A percentile compares a stretch with the other conserved stretches of the same genome.
phyloP scores from a whole-genome alignment of 2,113 vertebrate species.

The Pedetes capensis region DNA sequence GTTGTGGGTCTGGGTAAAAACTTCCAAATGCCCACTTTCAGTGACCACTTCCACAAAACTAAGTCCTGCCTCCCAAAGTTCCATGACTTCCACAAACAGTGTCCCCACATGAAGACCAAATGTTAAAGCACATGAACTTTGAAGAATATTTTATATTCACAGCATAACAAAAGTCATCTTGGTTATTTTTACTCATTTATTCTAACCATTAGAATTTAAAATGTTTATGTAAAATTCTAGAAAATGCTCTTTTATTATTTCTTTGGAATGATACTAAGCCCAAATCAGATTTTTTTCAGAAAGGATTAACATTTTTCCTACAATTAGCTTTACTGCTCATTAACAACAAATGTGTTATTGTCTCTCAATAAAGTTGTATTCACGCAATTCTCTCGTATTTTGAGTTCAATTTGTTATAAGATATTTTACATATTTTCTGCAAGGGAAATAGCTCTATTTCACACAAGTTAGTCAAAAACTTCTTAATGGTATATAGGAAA shows the following conservation, averaged over 20 bases:
- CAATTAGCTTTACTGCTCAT: not conserved
- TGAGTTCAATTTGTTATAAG: not conserved
- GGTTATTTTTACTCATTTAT: slow-evolving; percentile 2
- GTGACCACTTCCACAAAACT: too few relatives aligned
- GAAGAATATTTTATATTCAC: too few relatives aligned
- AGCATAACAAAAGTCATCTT: too few relatives aligned
- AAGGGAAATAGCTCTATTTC: not conserved
- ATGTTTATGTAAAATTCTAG: not conserved
- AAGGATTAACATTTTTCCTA: not conserved
- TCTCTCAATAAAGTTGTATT: not conserved
- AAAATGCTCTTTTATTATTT: not conserved
- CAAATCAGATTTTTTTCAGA: not conserved
- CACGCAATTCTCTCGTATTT: not conserved
- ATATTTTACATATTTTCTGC: not conserved
- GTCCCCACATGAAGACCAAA: too few relatives aligned
- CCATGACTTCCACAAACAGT: too few relatives aligned
- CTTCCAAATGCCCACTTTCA: too few relatives aligned
- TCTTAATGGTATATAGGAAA: not conserved
- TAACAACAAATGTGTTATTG: not conserved
- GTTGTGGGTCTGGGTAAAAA: too few relatives aligned
- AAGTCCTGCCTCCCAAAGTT: too few relatives aligned
- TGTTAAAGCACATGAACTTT: too few relatives aligned
- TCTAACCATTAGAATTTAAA: not conserved
- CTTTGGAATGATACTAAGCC: not conserved
- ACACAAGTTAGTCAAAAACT: not conserved